Percentiles rank a stretch among this genome's conserved stretches.
phyloP scores from a whole-genome alignment of 2,797 vertebrate species.

The Squalus acanthias region DNA sequence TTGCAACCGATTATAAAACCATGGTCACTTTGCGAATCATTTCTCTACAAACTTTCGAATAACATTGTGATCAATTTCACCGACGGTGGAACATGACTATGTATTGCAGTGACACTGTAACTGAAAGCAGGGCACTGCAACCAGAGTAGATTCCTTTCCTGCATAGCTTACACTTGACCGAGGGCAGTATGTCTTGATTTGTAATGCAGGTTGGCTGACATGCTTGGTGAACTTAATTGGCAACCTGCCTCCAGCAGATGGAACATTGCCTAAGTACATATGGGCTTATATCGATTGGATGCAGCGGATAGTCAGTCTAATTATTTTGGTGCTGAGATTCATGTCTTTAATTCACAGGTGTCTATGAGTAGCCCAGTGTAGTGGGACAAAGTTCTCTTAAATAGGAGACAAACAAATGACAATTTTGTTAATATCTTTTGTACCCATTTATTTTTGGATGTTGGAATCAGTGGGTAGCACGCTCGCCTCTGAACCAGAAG shows the following conservation, averaged over 20 bases:
- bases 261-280: not conserved
- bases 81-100: not conserved
- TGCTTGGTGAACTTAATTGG: not conserved
- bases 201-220: not conserved
- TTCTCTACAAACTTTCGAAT: not conserved
- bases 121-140: not conserved
- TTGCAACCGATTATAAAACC: not conserved
- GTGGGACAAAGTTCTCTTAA: not conserved
- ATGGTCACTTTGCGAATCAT: not conserved
- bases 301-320: not conserved
- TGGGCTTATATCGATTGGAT: not conserved
- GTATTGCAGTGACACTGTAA: not conserved
- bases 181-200: not conserved
- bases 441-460: not conserved
- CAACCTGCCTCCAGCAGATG: not conserved
- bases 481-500: not conserved
- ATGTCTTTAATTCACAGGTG: not conserved
- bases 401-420: too few species aligned
- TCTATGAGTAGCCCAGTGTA: not conserved
- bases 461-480: not conserved
- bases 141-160: not conserved
- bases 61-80: not conserved
- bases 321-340: not conserved
- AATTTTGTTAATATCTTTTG: not conserved
- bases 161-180: not conserved